phyloP scores from a whole-genome alignment of 2,113 vertebrate genomes.

The Trematocara nigrifrons region DNA sequence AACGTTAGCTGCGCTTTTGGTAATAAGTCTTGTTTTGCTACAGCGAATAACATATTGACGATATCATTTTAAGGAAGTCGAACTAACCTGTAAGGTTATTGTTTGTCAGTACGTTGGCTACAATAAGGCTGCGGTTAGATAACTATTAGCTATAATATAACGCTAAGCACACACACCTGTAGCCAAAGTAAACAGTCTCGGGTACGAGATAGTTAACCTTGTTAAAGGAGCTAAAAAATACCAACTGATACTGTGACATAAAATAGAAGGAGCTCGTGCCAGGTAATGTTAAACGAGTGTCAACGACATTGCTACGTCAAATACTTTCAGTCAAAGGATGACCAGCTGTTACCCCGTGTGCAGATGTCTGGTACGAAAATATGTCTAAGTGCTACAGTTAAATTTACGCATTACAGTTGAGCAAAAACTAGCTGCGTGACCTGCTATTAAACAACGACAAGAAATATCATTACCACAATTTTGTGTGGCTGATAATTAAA shows the following conservation, averaged over 20 bases:
- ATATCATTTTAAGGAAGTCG: background rate
- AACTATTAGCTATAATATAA: constrained; percentile 7
- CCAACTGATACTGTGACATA: background rate
- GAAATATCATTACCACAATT: background rate
- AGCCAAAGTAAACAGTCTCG: constrained; percentile 40
- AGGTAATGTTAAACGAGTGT: background rate
- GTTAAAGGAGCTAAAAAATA: background rate
- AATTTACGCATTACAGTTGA: background rate
- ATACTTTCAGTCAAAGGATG: background rate
- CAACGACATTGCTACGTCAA: background rate
- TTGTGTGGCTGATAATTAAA: background rate
- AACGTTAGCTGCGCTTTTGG: constrained; percentile 1
- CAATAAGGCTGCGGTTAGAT: background rate
- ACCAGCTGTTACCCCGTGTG: constrained; percentile 8
- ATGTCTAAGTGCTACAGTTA: background rate
- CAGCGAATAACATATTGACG: background rate
- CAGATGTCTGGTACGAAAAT: background rate
- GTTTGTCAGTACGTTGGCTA: background rate
- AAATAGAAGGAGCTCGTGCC: background rate
- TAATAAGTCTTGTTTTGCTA: background rate
- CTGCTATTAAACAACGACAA: background rate
- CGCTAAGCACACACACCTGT: constrained; percentile 42
- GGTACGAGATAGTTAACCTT: background rate
- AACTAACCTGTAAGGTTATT: background rate
- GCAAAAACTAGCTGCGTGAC: background rate